Conservation (phyloP, 2,113 vertebrate genomes). For the Leucosticte australis region DNA sequence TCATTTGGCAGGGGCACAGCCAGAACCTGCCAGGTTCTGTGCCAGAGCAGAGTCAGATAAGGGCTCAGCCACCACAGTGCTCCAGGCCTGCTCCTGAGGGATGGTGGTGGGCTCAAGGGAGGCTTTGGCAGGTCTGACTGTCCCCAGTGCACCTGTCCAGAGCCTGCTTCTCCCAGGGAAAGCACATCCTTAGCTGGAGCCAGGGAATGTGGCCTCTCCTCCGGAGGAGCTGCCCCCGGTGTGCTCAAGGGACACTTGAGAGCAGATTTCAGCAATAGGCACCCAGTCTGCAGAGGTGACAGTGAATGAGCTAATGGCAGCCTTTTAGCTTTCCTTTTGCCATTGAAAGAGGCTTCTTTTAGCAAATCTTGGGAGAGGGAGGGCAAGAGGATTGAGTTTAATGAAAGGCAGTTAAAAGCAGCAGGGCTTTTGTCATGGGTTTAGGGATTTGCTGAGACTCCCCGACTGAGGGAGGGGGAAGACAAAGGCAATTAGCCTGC, state of each 20-base stretch:
- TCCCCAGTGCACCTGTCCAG: not conserved
- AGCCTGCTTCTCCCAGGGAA: not conserved
- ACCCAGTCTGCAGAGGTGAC: not conserved
- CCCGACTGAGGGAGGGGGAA: not conserved
- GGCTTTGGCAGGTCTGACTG: not conserved
- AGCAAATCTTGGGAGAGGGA: not conserved
- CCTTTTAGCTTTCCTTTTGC: constrained; percentile 53
- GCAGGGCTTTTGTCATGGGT: constrained; percentile 45
- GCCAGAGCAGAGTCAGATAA: not conserved
- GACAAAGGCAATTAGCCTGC: constrained; percentile 38
- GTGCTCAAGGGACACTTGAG: not conserved
- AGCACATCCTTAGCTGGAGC: not conserved
- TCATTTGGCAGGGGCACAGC: rapidly evolving
- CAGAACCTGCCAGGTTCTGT: not conserved
- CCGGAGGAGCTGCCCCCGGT: not conserved
- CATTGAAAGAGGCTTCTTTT: constrained; percentile 21
- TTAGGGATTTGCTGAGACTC: constrained; percentile 18
- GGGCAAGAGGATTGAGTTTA: constrained; percentile 21
- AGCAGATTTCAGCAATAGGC: constrained; percentile 46
- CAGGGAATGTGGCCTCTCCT: not conserved
- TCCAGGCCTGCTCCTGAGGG: not conserved
- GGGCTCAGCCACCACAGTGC: not conserved
- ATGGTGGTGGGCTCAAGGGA: not conserved
- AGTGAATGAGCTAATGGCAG: not conserved
- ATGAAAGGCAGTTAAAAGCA: constrained; percentile 37